Evolutionary conservation across 2,888 invertebrate genomes (phyloP).

Genomic region (Branchipolynoe longqiensis): DNA sequence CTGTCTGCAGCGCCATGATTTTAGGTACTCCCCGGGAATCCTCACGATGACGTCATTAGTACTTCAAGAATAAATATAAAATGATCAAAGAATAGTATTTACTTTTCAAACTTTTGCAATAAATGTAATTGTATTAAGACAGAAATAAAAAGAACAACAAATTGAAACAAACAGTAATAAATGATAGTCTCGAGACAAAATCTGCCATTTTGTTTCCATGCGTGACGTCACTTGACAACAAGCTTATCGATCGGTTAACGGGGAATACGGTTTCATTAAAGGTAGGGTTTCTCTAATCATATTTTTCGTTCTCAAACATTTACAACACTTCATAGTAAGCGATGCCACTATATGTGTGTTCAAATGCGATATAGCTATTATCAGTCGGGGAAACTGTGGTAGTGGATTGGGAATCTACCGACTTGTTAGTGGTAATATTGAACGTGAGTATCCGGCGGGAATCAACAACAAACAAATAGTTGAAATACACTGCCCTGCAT

Average conservation of each 20-base stretch:
- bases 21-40: constrained; percentile 47
- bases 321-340: too few species aligned
- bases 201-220: constrained; percentile 61
- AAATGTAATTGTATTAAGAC: not conserved
- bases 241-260: constrained; percentile 17
- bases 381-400: too few species aligned
- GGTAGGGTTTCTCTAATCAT: constrained; percentile 1
- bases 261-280: not conserved
- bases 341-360: too few species aligned
- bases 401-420: too few species aligned
- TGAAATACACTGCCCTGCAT: too few species aligned
- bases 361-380: too few species aligned
- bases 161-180: too few species aligned
- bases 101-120: not conserved
- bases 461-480: too few species aligned
- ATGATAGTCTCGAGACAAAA: not conserved
- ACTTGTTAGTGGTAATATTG: too few species aligned
- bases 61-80: not conserved
- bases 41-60: constrained; percentile 40
- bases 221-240: constrained; percentile 63
- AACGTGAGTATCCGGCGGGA: too few species aligned
- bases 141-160: not conserved
- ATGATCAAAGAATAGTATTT: not conserved
- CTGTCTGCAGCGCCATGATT: too few species aligned
- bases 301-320: too few species aligned